These are phyloP conservation scores for Neofelis nebulosa DNA, from an alignment of 2,113 vertebrate species.

Conservation along the genomic window DNA sequence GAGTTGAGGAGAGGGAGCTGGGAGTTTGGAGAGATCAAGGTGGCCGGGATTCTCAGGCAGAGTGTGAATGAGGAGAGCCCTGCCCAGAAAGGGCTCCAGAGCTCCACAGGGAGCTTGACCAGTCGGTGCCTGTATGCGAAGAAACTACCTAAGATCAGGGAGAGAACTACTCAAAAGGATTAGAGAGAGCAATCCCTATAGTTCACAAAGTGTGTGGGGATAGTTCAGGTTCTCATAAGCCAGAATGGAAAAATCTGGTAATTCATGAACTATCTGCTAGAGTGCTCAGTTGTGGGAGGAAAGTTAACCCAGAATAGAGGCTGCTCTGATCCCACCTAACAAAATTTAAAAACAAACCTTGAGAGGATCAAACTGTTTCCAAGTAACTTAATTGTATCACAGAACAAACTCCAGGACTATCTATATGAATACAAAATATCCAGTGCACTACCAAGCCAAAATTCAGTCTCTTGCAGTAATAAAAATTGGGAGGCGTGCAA, in stretches of 20 bases:
- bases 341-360: neutral
- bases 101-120: fast-evolving
- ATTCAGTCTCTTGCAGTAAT: neutral
- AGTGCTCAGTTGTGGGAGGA: neutral
- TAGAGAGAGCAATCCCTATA: neutral
- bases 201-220: neutral
- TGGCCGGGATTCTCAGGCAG: neutral
- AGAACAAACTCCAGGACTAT: neutral
- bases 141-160: neutral
- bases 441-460: neutral
- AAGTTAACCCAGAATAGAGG: too few species aligned
- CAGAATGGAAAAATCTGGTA: neutral
- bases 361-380: neutral
- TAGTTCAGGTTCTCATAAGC: neutral
- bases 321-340: neutral
- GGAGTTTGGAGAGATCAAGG: neutral
- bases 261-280: neutral
- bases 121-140: neutral
- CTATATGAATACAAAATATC: neutral
- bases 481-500: neutral
- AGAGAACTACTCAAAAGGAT: neutral
- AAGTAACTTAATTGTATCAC: neutral
- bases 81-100: neutral
- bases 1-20: neutral
- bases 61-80: neutral